Evolutionary conservation across 2,113 vertebrate genomes (phyloP).

Genomic region (Trogon surrucura): DNA sequence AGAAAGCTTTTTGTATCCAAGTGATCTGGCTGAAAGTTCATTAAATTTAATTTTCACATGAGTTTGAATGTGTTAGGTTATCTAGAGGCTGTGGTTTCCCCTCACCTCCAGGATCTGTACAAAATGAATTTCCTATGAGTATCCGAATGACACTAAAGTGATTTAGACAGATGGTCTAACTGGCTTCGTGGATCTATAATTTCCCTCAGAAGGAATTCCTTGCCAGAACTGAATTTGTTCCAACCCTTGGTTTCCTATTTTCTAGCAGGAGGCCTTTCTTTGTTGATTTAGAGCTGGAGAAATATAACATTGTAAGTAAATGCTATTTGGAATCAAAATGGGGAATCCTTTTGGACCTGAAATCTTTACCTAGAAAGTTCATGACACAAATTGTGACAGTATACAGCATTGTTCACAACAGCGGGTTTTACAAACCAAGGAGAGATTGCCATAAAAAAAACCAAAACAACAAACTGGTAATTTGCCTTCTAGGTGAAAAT

Average conservation of each 20-base stretch:
- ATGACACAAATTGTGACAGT: not conserved
- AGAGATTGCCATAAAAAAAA: not conserved
- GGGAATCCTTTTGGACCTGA: not conserved
- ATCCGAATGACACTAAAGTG: conserved; percentile 23
- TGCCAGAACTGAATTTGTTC: conserved; percentile 39
- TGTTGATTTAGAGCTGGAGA: conserved; percentile 6
- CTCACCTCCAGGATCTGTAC: conserved; percentile 4
- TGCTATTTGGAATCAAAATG: not conserved
- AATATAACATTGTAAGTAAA: not conserved
- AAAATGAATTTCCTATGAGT: conserved; percentile 34
- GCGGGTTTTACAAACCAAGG: not conserved
- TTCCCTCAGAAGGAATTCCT: conserved; percentile 23
- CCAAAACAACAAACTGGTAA: not conserved
- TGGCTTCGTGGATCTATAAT: conserved; percentile 18
- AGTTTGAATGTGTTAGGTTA: not conserved
- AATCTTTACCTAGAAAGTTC: not conserved
- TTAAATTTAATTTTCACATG: conserved; percentile 3
- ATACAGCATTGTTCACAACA: not conserved
- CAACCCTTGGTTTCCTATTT: conserved; percentile 28
- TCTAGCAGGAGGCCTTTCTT: conserved; percentile 29
- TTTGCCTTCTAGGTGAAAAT: not conserved
- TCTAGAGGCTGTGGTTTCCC: not conserved
- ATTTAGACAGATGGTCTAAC: conserved; percentile 43
- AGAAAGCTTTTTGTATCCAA: not conserved
- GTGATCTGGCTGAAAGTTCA: not conserved